These are phyloP conservation scores for Girardinus metallicus DNA, from an alignment of 2,797 vertebrate genomes.

Conservation along the genomic window DNA sequence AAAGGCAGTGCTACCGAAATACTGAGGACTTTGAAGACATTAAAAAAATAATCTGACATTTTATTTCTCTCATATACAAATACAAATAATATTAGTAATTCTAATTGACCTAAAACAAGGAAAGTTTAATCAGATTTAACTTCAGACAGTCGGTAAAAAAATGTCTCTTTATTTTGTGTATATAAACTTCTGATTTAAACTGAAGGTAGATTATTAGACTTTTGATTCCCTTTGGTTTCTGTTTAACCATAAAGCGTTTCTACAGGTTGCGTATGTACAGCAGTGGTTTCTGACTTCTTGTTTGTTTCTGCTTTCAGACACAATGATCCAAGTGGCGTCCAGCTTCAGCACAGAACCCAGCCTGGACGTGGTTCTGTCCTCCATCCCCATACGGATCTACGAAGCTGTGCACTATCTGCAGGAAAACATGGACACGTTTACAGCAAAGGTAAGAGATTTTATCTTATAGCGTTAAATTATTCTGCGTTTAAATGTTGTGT, in stretches of 20 bases:
- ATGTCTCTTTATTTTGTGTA: neutral
- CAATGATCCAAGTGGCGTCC: constrained; percentile 87
- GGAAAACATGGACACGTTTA: constrained; percentile 86
- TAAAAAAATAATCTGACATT: neutral
- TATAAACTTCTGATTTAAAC: neutral
- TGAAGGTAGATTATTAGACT: neutral
- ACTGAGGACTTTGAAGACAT: neutral
- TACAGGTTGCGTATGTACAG: neutral
- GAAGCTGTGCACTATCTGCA: constrained; percentile 87
- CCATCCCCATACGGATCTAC: constrained; percentile 85
- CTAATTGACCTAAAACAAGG: neutral
- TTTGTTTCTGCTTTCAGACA: constrained; percentile 73
- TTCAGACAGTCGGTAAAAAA: neutral
- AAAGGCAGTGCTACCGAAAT: neutral
- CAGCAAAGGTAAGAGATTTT: constrained; percentile 79
- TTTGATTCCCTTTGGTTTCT: neutral
- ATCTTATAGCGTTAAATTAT: neutral
- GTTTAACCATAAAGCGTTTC: neutral
- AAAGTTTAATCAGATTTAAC: neutral
- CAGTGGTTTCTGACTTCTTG: neutral
- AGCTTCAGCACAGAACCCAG: constrained; percentile 87
- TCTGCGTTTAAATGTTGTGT: too few species aligned
- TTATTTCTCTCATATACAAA: neutral
- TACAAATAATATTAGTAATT: neutral
- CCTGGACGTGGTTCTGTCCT: constrained; percentile 85